Base-by-base conservation (phyloP, 2,113 vertebrate genomes). In the Pelecanoides urinatrix region DNA sequence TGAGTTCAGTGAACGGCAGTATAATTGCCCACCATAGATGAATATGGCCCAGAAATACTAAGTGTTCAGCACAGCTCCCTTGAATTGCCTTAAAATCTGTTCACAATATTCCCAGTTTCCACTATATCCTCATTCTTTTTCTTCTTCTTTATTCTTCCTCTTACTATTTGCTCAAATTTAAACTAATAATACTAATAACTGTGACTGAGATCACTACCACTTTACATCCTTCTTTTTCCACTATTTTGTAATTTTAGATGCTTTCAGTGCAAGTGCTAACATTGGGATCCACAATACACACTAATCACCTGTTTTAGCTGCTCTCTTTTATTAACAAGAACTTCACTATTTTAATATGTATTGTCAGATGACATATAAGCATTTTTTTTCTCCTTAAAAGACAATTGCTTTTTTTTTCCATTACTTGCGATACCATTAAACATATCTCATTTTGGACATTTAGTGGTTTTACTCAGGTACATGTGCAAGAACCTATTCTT, bases 1-100 rank as follows among this genome's bases (percentile, higher is more conserved):
- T 21, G 22, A 56, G 11, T 8, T 88, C 38, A 16, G 11, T 32
- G 45, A 61, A 50, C 7, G 4, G 12, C 6, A 21, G 42, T 36
- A 9, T 58, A 71, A 67, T 16, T n/a, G 27, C 6, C 10, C 12
- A 34, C 9, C 8, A 13, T 1, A n/a, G 36, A 29, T 2, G 0
- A 62, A 26, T 20, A 26, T 0, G 4, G 16, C n/a, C n/a, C 44
- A 44, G 26, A 84, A 93, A 40, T 21, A 7, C 1, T 2, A 58
- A 62, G 2, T 30, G 25, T 67, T 75, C 62, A n/a, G 30, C 36
- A 45, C 2, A 58, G 30, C 2, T 83, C 32, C 32, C 27, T n/a
- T 49, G 30, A 75, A 14, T 10, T 45, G 6, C 5, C 17, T 12
- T 19, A 56, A 47, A 81, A 77, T 5, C 3, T 76, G 42, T 44